These are phyloP conservation scores for Helicoverpa armigera DNA, from an alignment of 1,140 invertebrate species.

Conservation along the genomic window DNA sequence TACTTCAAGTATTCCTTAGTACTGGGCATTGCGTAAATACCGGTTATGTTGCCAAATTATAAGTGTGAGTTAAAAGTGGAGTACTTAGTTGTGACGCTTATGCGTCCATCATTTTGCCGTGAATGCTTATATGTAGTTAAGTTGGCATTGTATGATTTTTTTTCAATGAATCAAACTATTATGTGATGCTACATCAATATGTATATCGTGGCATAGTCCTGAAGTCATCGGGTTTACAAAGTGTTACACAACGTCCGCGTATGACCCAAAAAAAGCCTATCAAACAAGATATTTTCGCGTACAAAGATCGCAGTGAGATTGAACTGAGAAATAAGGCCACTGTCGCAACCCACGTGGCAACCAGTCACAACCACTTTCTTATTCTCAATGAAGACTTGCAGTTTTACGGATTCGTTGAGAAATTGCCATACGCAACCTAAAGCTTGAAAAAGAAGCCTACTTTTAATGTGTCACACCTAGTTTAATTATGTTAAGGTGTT, in stretches of 20 bases:
- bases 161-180: no score
- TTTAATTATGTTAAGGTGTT: neutral
- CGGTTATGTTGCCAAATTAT: constrained; percentile 3
- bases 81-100: neutral
- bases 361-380: constrained; percentile 11
- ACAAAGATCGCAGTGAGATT: neutral
- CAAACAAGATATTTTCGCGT: constrained; percentile 18
- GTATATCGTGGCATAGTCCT: no score
- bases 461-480: neutral
- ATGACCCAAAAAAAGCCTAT: neutral
- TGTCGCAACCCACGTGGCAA: constrained; percentile 17
- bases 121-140: no score
- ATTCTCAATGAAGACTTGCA: constrained; percentile 11
- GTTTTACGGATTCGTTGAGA: neutral
- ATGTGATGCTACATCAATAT: no score
- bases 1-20: constrained; percentile 3
- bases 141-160: no score
- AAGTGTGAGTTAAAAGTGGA: neutral
- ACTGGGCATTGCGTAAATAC: constrained; percentile 1
- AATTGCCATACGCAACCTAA: neutral
- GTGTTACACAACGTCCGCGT: neutral
- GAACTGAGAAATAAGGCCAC: constrained; percentile 22
- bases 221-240: no score
- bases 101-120: neutral
- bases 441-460: neutral